Base-by-base conservation (phyloP, 2,888 invertebrate genomes). In the Apamea anceps region DNA sequence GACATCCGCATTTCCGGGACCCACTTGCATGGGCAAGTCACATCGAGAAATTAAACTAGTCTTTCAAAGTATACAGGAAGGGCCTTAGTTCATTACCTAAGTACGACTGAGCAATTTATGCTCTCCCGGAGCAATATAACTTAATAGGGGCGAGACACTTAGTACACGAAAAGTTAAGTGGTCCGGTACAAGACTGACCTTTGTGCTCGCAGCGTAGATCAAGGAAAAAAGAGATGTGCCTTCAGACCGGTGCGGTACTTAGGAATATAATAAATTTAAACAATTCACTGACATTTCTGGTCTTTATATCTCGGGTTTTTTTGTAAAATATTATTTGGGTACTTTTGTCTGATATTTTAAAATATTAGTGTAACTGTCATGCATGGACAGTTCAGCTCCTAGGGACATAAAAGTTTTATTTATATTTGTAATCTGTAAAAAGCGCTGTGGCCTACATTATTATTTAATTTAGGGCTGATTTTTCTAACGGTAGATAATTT, bases 151-250 rank as follows among this genome's bases (percentile, higher is more conserved):
- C 62, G 7, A 68, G 66, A 63, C 37, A 37, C 80, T 74, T 65
- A 74, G 75, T 73, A 71, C 80, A 79, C 48, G 71, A 80, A 84
- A 85, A 84, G 87, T 87, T 84, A 87, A 85, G 87, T 85, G 73
- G 85, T 48, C 72, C 32, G 65, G 72, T 57, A 37, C 37, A 57
- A 67, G 25, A 54, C 79, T 73, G 87, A 75, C 72, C 72, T 79
- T 87, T 79, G 60, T 70, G 63, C 45, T 28, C 13, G 4, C 13
- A 42, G 0, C 37, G 54, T n/a, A 28, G 63, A 63, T 73, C 70
- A 71, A 45, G 79, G 73, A 73, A 57, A 63, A 63, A 57, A 21
- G 48, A 68, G 25, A 65, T 72, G 13, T 65, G 37, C 15, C 12
- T 42, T 0, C 25, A 7, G 71, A 72, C 45, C 13, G 37, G 54